phyloP scores from a whole-genome alignment of 2,797 vertebrate genomes.

The Trematomus bernacchii region DNA sequence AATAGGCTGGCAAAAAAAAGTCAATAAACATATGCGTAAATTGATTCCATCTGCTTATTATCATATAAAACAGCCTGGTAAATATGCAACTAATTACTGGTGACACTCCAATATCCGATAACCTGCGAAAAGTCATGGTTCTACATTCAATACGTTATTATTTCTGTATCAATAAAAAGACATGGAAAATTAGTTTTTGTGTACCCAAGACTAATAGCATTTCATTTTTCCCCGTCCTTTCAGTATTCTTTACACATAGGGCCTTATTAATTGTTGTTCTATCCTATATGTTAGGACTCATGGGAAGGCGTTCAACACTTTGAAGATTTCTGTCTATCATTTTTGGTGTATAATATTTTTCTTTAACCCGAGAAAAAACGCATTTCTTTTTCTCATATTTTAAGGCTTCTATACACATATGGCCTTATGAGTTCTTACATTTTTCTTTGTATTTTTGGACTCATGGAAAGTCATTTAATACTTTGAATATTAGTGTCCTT shows the following conservation, averaged over 20 bases:
- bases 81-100: slow-evolving; percentile 84
- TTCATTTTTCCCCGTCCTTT: neutral
- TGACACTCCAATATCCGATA: slow-evolving; percentile 61
- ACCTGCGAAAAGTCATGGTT: slow-evolving; percentile 31
- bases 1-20: slow-evolving; percentile 68
- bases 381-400: too few relatives aligned
- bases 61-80: slow-evolving; percentile 87
- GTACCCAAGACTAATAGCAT: neutral
- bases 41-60: slow-evolving; percentile 86
- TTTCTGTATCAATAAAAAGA: slow-evolving; percentile 50
- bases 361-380: too few relatives aligned
- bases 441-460: neutral
- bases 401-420: too few relatives aligned
- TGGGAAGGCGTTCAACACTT: neutral
- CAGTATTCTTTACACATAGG: neutral
- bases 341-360: slow-evolving; percentile 3
- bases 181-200: slow-evolving; percentile 15
- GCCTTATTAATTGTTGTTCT: neutral
- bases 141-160: slow-evolving; percentile 40
- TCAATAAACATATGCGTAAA: slow-evolving; percentile 88
- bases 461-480: neutral
- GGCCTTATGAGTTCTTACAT: neutral
- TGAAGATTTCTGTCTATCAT: neutral
- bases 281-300: neutral
- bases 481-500: neutral